Evolutionary conservation across 2,113 vertebrate species (phyloP), one percentile per base, ranked within the genome.

Genomic region (Morone chrysops): DNA sequence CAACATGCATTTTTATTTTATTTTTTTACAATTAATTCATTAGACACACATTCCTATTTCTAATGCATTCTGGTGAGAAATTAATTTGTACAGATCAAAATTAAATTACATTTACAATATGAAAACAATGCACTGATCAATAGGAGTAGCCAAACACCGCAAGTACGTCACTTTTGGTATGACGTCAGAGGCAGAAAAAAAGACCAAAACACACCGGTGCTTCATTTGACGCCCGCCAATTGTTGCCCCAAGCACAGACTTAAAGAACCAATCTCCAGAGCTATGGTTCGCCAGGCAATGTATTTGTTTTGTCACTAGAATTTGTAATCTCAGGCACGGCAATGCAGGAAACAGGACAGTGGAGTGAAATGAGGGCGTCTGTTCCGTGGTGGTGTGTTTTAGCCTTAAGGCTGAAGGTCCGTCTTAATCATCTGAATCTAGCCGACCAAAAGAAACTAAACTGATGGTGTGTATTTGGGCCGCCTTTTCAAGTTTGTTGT

Each of bases 61-160:
- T 41, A 38, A 79, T 13, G 69, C 61, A 77, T 54, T 70, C 63
- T 57, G 1, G 6, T 7, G 31, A 68, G 31, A 59, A 54, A 67
- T 11, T 1, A 0, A 78, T 1, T 66, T 70, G 22, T 54, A 31
- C 16, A 31, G 9, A 65, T 31, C 31, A 22, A 40, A 65, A 25
- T 54, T 8, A 12, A 31, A 43, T 8, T 31, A 20, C 20, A 31
- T 54, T 10, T 18, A 40, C 1, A 13, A 1, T 22, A 6, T 69
- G 41, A 14, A 38, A 36, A 43, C 31, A 31, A 2, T 31, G 31
- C 31, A 31, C 31, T 31, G 25, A 10, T 60, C 57, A 60, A 40
- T 1, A 40, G 36, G 38, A 18, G 12, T 6, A 38, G 16, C 6
- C 18, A 18, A 62, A 51, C 50, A 18, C 51, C n/a, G 7, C 18